Conservation (phyloP, 2,113 vertebrate species). For the Harpagus bidentatus region DNA sequence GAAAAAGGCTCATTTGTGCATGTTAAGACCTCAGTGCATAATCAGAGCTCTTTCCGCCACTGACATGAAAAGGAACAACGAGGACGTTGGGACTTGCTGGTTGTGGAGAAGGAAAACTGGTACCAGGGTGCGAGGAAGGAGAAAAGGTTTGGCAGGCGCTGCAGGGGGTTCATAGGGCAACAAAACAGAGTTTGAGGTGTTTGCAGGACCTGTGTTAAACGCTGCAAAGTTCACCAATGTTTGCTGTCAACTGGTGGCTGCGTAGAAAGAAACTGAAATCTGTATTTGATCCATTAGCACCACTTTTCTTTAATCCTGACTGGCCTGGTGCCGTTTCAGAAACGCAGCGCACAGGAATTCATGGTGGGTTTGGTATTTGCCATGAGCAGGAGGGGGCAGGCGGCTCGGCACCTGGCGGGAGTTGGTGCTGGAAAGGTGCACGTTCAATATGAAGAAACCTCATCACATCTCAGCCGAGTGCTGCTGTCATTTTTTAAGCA, state of each 20-base stretch:
- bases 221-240: not conserved
- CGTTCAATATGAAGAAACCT: not conserved
- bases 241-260: not conserved
- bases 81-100: accelerated
- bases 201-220: not conserved
- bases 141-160: not conserved
- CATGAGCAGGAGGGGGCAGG: not conserved
- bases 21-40: not conserved
- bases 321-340: not conserved
- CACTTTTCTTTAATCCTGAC: not conserved
- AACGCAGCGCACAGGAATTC: not conserved
- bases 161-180: accelerated
- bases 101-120: too few relatives aligned
- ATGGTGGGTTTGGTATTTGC: not conserved
- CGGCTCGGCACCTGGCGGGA: not conserved
- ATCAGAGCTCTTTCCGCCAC: too few relatives aligned
- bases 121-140: not conserved
- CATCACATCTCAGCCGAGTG: accelerated
- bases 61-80: accelerated
- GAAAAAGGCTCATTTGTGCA: not conserved
- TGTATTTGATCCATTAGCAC: not conserved
- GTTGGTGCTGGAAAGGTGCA: not conserved
- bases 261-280: not conserved
- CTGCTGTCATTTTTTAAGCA: not conserved
- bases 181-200: not conserved